These are phyloP conservation scores for Scomber colias DNA, from an alignment of 2,113 vertebrate genomes.

Conservation along the genomic window DNA sequence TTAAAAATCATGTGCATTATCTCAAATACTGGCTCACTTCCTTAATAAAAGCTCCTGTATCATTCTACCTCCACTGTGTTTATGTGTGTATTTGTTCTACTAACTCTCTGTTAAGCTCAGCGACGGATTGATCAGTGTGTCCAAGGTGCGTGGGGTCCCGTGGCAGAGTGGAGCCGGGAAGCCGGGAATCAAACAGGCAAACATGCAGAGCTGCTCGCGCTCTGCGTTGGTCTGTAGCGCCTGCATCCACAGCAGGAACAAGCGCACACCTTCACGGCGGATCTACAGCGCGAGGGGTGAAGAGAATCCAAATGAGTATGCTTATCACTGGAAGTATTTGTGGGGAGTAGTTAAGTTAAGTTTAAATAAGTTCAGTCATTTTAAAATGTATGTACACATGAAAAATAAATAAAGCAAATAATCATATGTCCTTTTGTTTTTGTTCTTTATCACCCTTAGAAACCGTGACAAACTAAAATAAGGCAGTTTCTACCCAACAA, in stretches of 20 bases:
- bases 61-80: background rate
- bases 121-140: slow-evolving; percentile 95
- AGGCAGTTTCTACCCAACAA: no score
- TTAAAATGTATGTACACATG: no score
- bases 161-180: slow-evolving; percentile 94
- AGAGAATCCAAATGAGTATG: background rate
- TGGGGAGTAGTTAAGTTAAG: no score
- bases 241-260: slow-evolving; percentile 98
- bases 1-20: background rate
- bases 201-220: slow-evolving; percentile 96
- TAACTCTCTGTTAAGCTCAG: slow-evolving; percentile 95
- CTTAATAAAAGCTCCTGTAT: background rate
- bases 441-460: no score
- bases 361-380: no score
- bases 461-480: no score
- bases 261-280: slow-evolving; percentile 95
- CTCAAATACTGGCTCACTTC: background rate
- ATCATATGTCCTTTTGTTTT: no score
- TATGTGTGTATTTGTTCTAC: slow-evolving; percentile 54
- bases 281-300: slow-evolving; percentile 84
- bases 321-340: background rate
- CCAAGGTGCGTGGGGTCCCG: slow-evolving; percentile 92
- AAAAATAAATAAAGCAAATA: no score
- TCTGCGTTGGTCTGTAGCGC: slow-evolving; percentile 95
- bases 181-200: slow-evolving; percentile 97